phyloP scores from a whole-genome alignment of 2,797 vertebrate genomes.

The Melanotaenia pygmaea region DNA sequence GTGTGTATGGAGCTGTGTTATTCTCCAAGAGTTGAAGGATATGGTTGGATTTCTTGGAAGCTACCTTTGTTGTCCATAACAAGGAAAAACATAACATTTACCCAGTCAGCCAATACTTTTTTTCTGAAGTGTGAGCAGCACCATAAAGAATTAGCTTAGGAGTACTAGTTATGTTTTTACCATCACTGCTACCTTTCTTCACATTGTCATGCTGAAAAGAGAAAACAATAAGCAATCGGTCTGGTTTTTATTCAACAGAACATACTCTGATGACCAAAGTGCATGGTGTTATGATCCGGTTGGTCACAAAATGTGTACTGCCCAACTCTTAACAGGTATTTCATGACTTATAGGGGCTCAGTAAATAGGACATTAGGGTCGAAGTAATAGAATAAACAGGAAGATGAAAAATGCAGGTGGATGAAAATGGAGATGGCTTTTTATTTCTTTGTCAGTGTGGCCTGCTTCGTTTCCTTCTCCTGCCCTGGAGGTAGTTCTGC shows the following conservation, averaged over 20 bases:
- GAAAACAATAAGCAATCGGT: no score
- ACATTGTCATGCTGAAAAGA: not conserved
- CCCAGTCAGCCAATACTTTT: not conserved
- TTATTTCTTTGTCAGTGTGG: constrained; percentile 62
- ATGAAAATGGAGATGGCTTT: constrained; percentile 49
- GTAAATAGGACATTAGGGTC: constrained; percentile 5
- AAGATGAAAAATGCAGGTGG: constrained; percentile 46
- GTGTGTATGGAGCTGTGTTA: not conserved
- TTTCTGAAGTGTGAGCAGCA: no score
- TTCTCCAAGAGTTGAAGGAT: constrained; percentile 15
- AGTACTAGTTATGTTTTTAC: not conserved
- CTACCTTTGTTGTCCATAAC: constrained; percentile 5
- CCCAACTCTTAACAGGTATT: not conserved
- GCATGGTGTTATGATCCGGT: not conserved
- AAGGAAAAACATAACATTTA: constrained; percentile 14
- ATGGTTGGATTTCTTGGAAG: constrained; percentile 25
- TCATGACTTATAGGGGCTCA: not conserved
- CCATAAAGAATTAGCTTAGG: not conserved
- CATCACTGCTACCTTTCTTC: not conserved
- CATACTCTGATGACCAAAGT: no score
- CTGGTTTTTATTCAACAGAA: no score
- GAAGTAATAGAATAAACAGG: constrained; percentile 20
- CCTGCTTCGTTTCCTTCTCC: constrained; percentile 53
- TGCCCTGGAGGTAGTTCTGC: constrained; percentile 70
- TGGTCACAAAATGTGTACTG: not conserved